Base-by-base conservation (phyloP, 2,888 invertebrate species). In the Stegophylla sp. region DNA sequence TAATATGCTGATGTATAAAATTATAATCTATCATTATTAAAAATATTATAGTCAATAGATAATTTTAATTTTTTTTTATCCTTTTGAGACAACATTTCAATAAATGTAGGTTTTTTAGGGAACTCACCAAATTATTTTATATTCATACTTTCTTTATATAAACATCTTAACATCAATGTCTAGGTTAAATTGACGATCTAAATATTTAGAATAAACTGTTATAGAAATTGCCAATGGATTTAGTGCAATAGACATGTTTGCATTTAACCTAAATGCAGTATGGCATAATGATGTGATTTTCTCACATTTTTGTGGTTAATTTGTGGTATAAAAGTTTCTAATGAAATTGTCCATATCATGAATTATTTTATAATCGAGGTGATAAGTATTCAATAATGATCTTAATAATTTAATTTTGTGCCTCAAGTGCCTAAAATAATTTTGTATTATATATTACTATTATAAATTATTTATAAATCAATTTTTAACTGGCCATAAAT, bases 241-340 rank as follows among this genome's bases (percentile, higher is more conserved):
- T 34, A 51, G 3, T 63, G 9, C 28, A 61, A 45, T 7, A 48
- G 34, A 64, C 17, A 9, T 51, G 63, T 51, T 63, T 64, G 13
- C 23, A 51, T 75, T 63, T 75, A 75, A 75, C 51, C 74, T 64
- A 75, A 75, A 64, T 74, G 17, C n/a, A 9, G 17, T 75, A 17
- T 20, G 20, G 20, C 20, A 20, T n/a, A n/a, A 51, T n/a, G 17
- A 48, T 61, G 9, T 20, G 12, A 34, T 2, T 63, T 61, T 9
- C 17, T 51, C 23, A 17, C 13, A 64, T 20, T 48, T 51, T 34
- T 74, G 51, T 20, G 63, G 59, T 75, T 63, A 45, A 51, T 15
- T 4, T 74, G 4, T 23, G 4, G 23, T 75, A 48, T 48, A 28
- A 23, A 48, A 13, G 9, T 43, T 15, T 51, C 17, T 51, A 17